Percentiles rank a stretch among this genome's conserved stretches.
phyloP scores from a whole-genome alignment of 2,797 vertebrate genomes.

The Jordanella pulchra region DNA sequence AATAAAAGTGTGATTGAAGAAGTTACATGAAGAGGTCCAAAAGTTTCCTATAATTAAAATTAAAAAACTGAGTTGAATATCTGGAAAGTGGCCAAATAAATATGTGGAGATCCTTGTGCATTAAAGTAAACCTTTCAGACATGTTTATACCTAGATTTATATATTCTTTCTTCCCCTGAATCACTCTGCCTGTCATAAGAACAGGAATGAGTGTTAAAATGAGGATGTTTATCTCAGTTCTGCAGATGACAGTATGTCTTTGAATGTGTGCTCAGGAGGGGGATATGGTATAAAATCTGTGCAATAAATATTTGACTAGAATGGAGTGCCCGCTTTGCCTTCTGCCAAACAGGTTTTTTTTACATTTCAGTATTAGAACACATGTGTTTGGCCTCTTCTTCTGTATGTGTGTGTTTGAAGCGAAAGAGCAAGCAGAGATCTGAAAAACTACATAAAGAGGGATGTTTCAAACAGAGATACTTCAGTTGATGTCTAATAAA shows the following conservation, averaged over 20 bases:
- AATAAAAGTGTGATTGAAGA: neutral
- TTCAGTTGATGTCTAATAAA: constrained; percentile 36
- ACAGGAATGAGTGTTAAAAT: constrained; percentile 34
- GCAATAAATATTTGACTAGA: constrained; percentile 39
- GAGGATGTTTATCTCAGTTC: constrained; percentile 4
- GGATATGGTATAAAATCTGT: constrained; percentile 33
- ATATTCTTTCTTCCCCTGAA: constrained; percentile 47
- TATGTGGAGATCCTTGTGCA: neutral
- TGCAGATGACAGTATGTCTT: constrained; percentile 31
- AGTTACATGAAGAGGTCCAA: constrained; percentile 8
- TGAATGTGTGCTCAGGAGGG: constrained; percentile 19
- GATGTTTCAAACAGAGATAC: constrained; percentile 29
- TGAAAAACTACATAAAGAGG: constrained; percentile 10
- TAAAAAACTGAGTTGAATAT: constrained; percentile 1
- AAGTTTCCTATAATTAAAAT: constrained; percentile 4
- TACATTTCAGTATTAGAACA: constrained; percentile 6
- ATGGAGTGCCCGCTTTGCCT: constrained; percentile 19
- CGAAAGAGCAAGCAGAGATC: constrained; percentile 5
- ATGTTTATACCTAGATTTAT: constrained; percentile 9
- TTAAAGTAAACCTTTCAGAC: constrained; percentile 32
- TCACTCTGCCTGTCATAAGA: constrained; percentile 29
- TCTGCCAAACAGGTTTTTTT: constrained; percentile 32
- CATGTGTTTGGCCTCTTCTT: constrained; percentile 2
- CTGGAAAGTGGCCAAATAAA: constrained; percentile 24
- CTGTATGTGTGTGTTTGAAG: constrained; percentile 3